phyloP scores from a whole-genome alignment of 2,888 invertebrate genomes.

The Parnassius orleans region DNA sequence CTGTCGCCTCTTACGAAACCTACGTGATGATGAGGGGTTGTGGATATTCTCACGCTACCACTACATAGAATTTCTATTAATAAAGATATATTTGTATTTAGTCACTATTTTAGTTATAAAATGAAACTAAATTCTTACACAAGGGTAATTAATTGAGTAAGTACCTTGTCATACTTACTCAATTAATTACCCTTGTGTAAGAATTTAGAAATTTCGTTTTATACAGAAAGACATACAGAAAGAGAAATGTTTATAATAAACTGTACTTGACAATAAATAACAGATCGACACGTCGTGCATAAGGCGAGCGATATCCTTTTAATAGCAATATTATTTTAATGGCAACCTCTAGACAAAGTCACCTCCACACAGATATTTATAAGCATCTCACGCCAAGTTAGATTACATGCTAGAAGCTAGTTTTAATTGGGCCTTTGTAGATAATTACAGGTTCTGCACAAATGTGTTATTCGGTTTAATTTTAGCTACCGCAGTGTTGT shows the following conservation, averaged over 20 bases:
- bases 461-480: conserved; percentile 39
- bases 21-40: no score
- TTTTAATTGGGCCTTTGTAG: conserved; percentile 43
- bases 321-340: conserved; percentile 32
- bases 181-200: no score
- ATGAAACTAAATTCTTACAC: no score
- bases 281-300: conserved; percentile 1
- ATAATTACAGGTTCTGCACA: conserved; percentile 40
- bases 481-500: conserved; percentile 38
- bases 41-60: no score
- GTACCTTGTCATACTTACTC: no score
- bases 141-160: no score
- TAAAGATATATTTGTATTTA: no score
- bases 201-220: no score
- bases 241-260: background rate
- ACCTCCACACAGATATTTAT: conserved; percentile 38
- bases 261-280: conserved; percentile 7
- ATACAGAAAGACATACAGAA: no score
- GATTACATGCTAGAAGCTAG: conserved; percentile 37
- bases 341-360: conserved; percentile 43
- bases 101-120: no score
- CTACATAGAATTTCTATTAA: no score
- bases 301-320: conserved; percentile 11
- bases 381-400: conserved; percentile 32
- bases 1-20: no score